Evolutionary conservation across 2,113 vertebrate species (phyloP).

Genomic region (Rhodinocichla rosea): DNA sequence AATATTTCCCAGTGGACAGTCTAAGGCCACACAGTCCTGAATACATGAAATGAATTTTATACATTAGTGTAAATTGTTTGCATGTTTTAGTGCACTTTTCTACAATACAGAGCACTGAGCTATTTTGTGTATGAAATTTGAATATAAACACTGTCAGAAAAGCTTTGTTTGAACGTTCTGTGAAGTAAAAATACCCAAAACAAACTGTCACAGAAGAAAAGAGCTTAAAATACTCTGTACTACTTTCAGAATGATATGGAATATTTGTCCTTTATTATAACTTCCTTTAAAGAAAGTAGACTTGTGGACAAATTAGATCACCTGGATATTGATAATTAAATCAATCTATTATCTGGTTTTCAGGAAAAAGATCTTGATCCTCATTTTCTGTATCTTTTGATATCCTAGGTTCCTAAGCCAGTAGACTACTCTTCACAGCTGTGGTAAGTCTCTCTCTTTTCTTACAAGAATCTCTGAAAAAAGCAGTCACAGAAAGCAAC

Average conservation of each 20-base stretch:
- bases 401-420: slow-evolving; percentile 88
- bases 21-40: not conserved
- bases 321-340: not conserved
- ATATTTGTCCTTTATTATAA: not conserved
- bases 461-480: not conserved
- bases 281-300: not conserved
- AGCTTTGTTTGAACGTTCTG: not conserved
- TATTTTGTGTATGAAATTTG: not conserved
- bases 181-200: not conserved
- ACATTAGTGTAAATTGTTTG: not conserved
- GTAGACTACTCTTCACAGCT: slow-evolving; percentile 91
- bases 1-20: not conserved
- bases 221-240: not conserved
- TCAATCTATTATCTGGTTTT: not conserved
- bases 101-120: not conserved
- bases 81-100: not conserved
- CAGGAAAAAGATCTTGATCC: not conserved
- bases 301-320: not conserved
- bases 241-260: not conserved
- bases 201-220: not conserved
- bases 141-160: not conserved
- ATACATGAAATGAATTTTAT: not conserved
- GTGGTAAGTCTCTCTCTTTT: slow-evolving; percentile 81
- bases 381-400: slow-evolving; percentile 47
- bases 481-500: not conserved